These are phyloP conservation scores for Podabrus alpinus DNA, from an alignment of 2,888 invertebrate species.

Conservation along the genomic window DNA sequence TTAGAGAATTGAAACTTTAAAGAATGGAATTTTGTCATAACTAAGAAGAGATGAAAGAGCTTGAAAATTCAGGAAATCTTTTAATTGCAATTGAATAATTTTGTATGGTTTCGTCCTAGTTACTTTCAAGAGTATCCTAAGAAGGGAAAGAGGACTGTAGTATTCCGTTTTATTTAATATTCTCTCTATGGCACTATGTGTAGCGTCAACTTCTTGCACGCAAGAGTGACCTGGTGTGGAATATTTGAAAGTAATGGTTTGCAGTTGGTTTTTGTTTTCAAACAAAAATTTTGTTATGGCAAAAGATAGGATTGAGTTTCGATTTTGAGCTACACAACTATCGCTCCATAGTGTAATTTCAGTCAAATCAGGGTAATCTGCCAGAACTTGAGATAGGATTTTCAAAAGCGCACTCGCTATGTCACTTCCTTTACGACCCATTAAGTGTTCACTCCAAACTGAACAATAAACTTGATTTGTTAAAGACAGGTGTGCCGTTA, in stretches of 20 bases:
- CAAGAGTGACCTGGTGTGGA: slow-evolving; percentile 37
- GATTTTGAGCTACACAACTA: slow-evolving; percentile 34
- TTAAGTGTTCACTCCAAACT: too few relatives aligned
- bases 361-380: not conserved
- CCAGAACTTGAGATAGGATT: not conserved
- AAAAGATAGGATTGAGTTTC: slow-evolving; percentile 28
- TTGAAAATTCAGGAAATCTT: not conserved
- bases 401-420: not conserved
- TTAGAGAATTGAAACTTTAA: not conserved
- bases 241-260: slow-evolving; percentile 35
- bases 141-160: slow-evolving; percentile 12
- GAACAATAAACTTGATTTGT: not conserved
- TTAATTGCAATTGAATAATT: not conserved
- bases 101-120: not conserved
- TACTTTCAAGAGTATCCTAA: slow-evolving; percentile 1
- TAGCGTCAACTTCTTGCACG: slow-evolving; percentile 33
- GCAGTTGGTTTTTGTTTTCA: too few relatives aligned
- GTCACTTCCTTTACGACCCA: not conserved
- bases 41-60: too few relatives aligned
- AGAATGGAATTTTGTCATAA: slow-evolving; percentile 5
- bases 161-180: slow-evolving; percentile 15
- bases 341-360: slow-evolving; percentile 34
- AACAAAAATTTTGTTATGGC: too few relatives aligned
- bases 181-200: slow-evolving; percentile 31
- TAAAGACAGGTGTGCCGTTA: not conserved